Conservation (phyloP, 2,797 vertebrate species). For the Paguma larvata region DNA sequence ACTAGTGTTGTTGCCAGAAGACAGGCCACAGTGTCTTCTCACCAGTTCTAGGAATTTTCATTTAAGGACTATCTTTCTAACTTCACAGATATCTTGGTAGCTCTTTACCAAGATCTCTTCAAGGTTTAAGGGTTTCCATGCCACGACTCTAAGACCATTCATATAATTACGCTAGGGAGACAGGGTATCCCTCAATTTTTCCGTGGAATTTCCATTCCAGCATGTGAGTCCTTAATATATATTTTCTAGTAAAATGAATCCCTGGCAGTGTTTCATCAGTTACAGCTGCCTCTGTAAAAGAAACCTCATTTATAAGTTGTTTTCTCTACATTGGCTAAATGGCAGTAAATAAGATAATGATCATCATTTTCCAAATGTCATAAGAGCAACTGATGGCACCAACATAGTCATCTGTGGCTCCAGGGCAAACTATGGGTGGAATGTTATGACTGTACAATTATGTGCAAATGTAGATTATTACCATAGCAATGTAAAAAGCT, state of each 20-base stretch:
- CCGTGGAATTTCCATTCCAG: not conserved
- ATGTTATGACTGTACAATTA: not conserved
- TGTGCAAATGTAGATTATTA: not conserved
- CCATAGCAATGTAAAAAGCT: not conserved
- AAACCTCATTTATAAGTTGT: constrained; percentile 55
- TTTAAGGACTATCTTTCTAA: not conserved
- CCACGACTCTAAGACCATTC: not conserved
- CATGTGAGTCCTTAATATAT: not conserved
- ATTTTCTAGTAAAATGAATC: not conserved
- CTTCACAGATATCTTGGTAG: not conserved
- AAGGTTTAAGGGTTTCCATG: not conserved
- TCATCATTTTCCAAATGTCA: constrained; percentile 45
- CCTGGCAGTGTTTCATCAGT: constrained; percentile 9
- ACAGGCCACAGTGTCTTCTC: not conserved
- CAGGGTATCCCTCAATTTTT: not conserved
- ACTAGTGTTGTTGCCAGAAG: not conserved
- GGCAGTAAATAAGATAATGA: constrained; percentile 63
- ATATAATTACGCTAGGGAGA: not conserved
- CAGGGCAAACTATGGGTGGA: not conserved
- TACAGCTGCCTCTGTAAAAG: constrained; percentile 43
- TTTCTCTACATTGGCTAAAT: constrained; percentile 4
- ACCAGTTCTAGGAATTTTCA: not conserved
- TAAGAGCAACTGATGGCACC: not conserved
- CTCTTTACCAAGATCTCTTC: not conserved
- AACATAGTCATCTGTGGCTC: constrained; percentile 25